These are phyloP conservation scores for Scylla paramamosain DNA, from an alignment of 1,140 invertebrate genomes.

Conservation along the genomic window DNA sequence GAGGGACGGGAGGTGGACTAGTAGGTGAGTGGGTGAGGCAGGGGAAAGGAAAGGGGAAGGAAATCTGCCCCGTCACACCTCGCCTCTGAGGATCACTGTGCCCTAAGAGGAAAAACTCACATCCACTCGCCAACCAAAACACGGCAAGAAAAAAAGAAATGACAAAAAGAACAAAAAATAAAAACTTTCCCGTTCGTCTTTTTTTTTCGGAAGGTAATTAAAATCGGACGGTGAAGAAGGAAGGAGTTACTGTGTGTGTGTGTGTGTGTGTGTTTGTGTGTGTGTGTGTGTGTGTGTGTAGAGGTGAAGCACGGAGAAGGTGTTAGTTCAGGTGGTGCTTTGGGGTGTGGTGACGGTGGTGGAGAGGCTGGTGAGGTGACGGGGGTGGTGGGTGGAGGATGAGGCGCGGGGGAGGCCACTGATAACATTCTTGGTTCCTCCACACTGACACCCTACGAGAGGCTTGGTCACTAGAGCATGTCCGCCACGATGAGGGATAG, in stretches of 20 bases:
- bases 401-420: background rate
- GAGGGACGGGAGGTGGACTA: too few species aligned
- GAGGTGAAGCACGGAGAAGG: background rate
- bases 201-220: conserved; percentile 16
- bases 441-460: conserved; percentile 58
- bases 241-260: background rate
- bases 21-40: background rate
- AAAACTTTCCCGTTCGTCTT: background rate
- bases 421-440: conserved; percentile 57
- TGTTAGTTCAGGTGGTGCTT: background rate
- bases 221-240: background rate
- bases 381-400: background rate
- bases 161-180: background rate
- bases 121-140: conserved; percentile 36
- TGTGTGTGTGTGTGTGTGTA: too few species aligned
- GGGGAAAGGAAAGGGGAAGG: background rate
- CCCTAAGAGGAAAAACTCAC: background rate
- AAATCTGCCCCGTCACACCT: conserved; percentile 56
- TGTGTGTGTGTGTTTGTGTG: too few species aligned
- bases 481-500: conserved; percentile 12
- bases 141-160: background rate
- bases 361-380: background rate
- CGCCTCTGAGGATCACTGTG: conserved; percentile 19
- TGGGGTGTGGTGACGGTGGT: background rate
- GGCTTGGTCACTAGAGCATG: conserved; percentile 52